Evolutionary conservation across 1,140 invertebrate species (phyloP).

Genomic region (Elymnias hypermnestra): DNA sequence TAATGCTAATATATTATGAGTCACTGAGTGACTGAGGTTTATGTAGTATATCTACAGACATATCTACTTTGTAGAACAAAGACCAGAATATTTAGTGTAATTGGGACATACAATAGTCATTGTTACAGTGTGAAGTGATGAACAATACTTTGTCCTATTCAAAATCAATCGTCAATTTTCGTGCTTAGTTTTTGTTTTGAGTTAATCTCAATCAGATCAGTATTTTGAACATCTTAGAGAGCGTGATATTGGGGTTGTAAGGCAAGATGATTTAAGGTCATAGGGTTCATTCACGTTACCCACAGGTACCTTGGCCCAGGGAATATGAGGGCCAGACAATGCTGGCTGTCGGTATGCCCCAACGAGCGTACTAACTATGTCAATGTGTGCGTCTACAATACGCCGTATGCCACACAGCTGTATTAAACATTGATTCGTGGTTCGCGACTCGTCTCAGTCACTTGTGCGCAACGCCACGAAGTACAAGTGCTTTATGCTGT

Average conservation of each 20-base stretch:
- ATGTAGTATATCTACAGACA: too few species aligned
- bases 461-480: conserved; percentile 65
- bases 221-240: too few species aligned
- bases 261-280: background rate
- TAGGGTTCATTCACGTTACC: conserved; percentile 13
- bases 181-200: too few species aligned
- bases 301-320: conserved; percentile 22
- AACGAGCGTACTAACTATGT: conserved; percentile 24
- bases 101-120: conserved; percentile 16
- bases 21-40: too few species aligned
- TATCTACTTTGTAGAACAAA: background rate
- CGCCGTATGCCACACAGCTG: conserved; percentile 32
- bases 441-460: conserved; percentile 62
- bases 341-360: conserved; percentile 31
- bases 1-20: too few species aligned
- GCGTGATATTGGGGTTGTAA: too few species aligned
- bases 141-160: conserved; percentile 5
- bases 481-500: conserved; percentile 51
- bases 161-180: background rate
- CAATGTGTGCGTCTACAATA: conserved; percentile 37
- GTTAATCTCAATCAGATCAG: too few species aligned
- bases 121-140: conserved; percentile 8
- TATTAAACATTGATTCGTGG: conserved; percentile 65
- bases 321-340: conserved; percentile 32
- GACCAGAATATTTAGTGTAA: background rate